These are phyloP conservation scores for Phthorimaea operculella DNA, from an alignment of 1,140 invertebrate genomes.

Conservation along the genomic window DNA sequence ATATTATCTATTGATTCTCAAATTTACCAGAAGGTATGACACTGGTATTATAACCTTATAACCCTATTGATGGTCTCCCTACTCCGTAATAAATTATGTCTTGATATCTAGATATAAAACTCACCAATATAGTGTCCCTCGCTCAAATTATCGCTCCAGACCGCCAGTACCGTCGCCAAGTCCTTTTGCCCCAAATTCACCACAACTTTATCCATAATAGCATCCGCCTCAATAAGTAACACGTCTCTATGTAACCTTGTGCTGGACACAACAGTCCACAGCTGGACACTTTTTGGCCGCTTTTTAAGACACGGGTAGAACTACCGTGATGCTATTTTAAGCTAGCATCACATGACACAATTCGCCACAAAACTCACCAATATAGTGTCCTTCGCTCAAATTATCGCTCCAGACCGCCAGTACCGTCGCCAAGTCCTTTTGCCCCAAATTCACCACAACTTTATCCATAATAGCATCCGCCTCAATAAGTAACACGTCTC, in stretches of 20 bases:
- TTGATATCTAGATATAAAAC: no score
- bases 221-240: constrained; percentile 73
- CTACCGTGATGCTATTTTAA: no score
- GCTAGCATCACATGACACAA: no score
- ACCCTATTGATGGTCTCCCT: no score
- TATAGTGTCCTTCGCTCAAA: constrained; percentile 58
- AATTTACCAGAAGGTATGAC: no score
- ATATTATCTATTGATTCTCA: no score
- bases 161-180: constrained; percentile 73
- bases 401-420: constrained; percentile 78
- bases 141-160: constrained; percentile 75
- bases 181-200: constrained; percentile 80
- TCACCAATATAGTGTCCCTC: constrained; percentile 58
- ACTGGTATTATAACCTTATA: no score
- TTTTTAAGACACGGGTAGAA: no score
- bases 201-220: constrained; percentile 74
- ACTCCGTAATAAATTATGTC: no score
- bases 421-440: constrained; percentile 77
- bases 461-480: constrained; percentile 75
- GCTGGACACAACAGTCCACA: no score
- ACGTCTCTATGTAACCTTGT: constrained; percentile 38
- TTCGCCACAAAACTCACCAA: constrained; percentile 33
- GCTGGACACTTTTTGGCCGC: no score
- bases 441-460: constrained; percentile 76
- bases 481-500: constrained; percentile 69